These are phyloP conservation scores for Dasysyrphus albostriatus DNA, from an alignment of 2,888 invertebrate species.

Conservation along the genomic window DNA sequence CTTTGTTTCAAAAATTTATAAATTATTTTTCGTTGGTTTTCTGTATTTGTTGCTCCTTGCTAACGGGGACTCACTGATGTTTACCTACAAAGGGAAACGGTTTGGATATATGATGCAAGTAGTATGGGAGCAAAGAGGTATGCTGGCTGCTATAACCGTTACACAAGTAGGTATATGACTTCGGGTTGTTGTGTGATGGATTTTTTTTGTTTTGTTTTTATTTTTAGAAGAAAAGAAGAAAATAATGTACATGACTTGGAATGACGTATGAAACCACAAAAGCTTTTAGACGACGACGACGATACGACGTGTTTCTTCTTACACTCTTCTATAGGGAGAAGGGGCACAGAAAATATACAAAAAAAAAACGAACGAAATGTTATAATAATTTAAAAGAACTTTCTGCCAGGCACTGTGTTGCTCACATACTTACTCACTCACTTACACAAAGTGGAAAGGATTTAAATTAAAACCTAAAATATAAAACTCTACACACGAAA, in stretches of 20 bases:
- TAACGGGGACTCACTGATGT: slow-evolving; percentile 64
- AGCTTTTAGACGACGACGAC: slow-evolving; percentile 61
- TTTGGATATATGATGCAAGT: slow-evolving; percentile 26
- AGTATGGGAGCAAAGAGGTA: slow-evolving; percentile 34
- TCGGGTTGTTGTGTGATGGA: slow-evolving; percentile 47
- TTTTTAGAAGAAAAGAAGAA: slow-evolving; percentile 48
- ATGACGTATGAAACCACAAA: slow-evolving; percentile 73
- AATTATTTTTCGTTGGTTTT: slow-evolving; percentile 70
- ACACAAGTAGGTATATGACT: slow-evolving; percentile 30
- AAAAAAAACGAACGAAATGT: slow-evolving; percentile 25
- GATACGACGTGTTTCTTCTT: slow-evolving; percentile 65
- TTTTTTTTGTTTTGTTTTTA: slow-evolving; percentile 30
- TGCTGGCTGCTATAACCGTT: background rate
- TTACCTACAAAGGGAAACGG: slow-evolving; percentile 65
- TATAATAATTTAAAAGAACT: slow-evolving; percentile 57
- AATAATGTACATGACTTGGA: slow-evolving; percentile 61
- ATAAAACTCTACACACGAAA: slow-evolving; percentile 60
- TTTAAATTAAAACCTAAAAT: slow-evolving; percentile 75
- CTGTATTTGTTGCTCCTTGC: slow-evolving; percentile 69
- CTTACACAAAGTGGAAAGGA: slow-evolving; percentile 72
- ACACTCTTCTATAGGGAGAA: slow-evolving; percentile 54
- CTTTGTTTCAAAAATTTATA: slow-evolving; percentile 72
- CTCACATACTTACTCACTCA: slow-evolving; percentile 64
- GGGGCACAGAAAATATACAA: slow-evolving; percentile 8
- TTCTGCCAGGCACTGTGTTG: slow-evolving; percentile 61